Conservation (phyloP, 1,140 invertebrate species). For the Sarcophaga peregrina region DNA sequence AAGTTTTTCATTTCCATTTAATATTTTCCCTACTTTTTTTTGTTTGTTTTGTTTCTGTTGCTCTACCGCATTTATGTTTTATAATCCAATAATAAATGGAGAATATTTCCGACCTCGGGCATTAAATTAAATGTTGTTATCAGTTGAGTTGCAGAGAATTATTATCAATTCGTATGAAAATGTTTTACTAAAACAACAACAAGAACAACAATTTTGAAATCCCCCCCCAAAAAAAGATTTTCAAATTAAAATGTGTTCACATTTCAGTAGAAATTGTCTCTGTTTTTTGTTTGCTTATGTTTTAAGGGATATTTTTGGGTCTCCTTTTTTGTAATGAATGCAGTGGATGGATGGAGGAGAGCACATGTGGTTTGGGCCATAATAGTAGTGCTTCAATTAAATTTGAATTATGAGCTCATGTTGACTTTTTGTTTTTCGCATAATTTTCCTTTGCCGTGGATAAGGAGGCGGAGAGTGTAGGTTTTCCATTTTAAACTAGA, state of each 20-base stretch:
- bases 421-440: conserved; percentile 33
- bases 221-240: too few species aligned
- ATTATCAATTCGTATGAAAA: conserved; percentile 56
- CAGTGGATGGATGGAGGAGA: not conserved
- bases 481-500: too few species aligned
- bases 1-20: not conserved
- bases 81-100: conserved; percentile 67
- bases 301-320: not conserved
- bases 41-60: not conserved
- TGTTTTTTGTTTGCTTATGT: not conserved
- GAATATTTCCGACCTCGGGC: conserved; percentile 67
- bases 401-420: conserved; percentile 40
- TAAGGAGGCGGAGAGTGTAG: too few species aligned
- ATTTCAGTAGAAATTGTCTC: too few species aligned
- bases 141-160: conserved; percentile 63
- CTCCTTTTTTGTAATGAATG: not conserved
- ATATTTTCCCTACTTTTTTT: not conserved
- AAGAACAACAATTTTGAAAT: not conserved
- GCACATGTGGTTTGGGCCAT: not conserved
- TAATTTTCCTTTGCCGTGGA: not conserved
- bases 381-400: conserved; percentile 35
- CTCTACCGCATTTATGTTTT: conserved; percentile 63
- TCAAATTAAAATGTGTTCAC: too few species aligned
- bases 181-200: not conserved
- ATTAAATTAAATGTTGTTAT: conserved; percentile 68